These are phyloP conservation scores for Sebastes diaconus DNA, from an alignment of 2,797 vertebrate genomes.

Conservation along the genomic window DNA sequence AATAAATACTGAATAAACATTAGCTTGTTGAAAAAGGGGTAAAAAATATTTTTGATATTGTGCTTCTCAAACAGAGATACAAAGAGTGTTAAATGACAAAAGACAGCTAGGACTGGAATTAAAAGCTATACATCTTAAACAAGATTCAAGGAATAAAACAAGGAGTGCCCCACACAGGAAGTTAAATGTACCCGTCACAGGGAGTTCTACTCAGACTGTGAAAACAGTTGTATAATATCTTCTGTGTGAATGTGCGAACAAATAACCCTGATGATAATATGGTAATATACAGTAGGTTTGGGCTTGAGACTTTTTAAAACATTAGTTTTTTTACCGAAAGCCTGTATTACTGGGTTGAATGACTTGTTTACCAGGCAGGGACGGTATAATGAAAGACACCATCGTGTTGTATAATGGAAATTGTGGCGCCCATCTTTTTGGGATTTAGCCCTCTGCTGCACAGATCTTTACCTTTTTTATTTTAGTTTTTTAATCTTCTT, in stretches of 20 bases:
- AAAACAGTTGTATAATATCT: background rate
- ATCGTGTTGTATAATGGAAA: background rate
- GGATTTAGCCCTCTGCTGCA: background rate
- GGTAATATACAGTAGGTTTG: background rate
- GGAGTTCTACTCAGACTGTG: background rate
- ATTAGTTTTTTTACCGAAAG: background rate
- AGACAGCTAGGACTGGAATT: background rate
- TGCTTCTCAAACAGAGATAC: background rate
- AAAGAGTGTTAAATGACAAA: background rate
- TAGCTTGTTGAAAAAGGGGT: background rate
- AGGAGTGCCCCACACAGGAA: background rate
- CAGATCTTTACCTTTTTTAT: background rate
- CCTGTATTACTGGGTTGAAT: background rate
- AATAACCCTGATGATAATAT: background rate
- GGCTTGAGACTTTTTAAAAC: background rate
- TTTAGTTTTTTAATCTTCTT: background rate
- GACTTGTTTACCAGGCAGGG: background rate
- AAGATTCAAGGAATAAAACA: background rate
- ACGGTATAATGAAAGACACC: background rate
- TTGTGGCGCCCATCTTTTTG: too few species aligned
- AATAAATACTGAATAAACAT: background rate
- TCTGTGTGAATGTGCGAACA: background rate
- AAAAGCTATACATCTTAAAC: background rate
- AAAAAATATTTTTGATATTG: background rate
- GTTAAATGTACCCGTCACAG: background rate